Evolutionary conservation across 2,797 vertebrate genomes (phyloP), one percentile per base, ranked within the genome.

Genomic region (Sebastolobus alascanus): DNA sequence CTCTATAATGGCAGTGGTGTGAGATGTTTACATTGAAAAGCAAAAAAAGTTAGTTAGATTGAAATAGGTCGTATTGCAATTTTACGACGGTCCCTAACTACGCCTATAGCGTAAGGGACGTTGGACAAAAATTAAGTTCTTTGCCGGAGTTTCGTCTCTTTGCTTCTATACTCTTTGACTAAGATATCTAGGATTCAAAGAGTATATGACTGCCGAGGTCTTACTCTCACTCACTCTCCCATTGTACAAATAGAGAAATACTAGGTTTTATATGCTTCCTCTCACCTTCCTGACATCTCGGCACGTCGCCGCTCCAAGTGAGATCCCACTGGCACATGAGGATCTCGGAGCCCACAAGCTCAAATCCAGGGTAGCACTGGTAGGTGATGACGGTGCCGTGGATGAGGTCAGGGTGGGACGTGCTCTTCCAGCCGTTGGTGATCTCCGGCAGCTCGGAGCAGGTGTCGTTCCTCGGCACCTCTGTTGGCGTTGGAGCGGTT

Each of bases 261-360:
- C 2, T 11, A 2, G 13, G 1, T 25, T 63, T 18, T 9, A 3
- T n/a, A 3, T 27, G 38, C 58, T 33, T 83, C 25, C 6, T 66
- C 97, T 97, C 89, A 99, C 98, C 97, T 92, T 97, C 95, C 90
- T 98, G 97, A 59, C 98, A 99, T 73, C 93, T 93, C 1, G 98
- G 98, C 50, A 98, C 95, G 31, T 99, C 98, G 0, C 97, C 97
- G 0, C 98, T 99, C 98, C 98, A 99, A 0, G 96, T 96, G 63
- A 99, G 96, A 89, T 99, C 98, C 98, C 98, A 99, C 89, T 99
- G 98, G 87, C 98, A 99, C 98, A 99, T 99, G 80, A 99, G 97
- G 84, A 98, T 96, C 89, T 99, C 98, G 0, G 97, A 96, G 80
- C 98, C 98, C 0, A 92, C 86, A 86, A 99, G 90, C 81, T 97